Conservation (phyloP, 2,113 vertebrate genomes). For the Alectura lathami region DNA sequence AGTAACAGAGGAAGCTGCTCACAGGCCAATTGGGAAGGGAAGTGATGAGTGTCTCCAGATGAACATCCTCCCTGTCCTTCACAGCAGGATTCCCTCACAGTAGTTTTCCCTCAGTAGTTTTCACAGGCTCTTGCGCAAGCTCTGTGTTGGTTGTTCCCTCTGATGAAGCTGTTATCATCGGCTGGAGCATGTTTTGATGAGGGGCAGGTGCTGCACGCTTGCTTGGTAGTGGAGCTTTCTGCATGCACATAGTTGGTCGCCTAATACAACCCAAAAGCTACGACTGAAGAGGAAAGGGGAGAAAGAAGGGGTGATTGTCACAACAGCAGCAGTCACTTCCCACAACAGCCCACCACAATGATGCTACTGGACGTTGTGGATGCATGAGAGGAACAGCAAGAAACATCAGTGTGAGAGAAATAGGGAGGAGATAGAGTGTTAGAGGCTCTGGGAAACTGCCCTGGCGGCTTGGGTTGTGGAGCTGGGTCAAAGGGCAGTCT, state of each 20-base stretch:
- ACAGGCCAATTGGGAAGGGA: not conserved
- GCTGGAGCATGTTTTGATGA: not conserved
- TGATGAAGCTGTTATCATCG: fast-evolving
- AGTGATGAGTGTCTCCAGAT: not conserved
- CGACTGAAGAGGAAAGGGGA: not conserved
- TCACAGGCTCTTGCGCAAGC: not conserved
- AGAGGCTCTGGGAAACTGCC: not conserved
- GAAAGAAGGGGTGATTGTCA: not conserved
- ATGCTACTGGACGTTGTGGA: fast-evolving
- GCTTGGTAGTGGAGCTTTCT: not conserved
- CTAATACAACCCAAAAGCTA: not conserved
- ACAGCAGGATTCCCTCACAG: not conserved
- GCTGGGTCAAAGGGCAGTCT: not conserved
- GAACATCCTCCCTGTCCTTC: not conserved
- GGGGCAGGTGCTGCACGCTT: not conserved
- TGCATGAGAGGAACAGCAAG: not conserved
- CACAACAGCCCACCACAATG: not conserved
- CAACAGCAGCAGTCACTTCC: not conserved
- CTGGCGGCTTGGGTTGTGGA: not conserved
- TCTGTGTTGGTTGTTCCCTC: fast-evolving
- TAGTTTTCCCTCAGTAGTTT: not conserved
- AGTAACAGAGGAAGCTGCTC: not conserved
- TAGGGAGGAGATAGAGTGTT: not conserved
- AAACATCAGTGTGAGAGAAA: not conserved
- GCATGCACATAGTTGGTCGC: not conserved